Evolutionary conservation across 2,888 invertebrate species (phyloP), one percentile per base, ranked within the genome.

Genomic region (Prosapia bicincta): DNA sequence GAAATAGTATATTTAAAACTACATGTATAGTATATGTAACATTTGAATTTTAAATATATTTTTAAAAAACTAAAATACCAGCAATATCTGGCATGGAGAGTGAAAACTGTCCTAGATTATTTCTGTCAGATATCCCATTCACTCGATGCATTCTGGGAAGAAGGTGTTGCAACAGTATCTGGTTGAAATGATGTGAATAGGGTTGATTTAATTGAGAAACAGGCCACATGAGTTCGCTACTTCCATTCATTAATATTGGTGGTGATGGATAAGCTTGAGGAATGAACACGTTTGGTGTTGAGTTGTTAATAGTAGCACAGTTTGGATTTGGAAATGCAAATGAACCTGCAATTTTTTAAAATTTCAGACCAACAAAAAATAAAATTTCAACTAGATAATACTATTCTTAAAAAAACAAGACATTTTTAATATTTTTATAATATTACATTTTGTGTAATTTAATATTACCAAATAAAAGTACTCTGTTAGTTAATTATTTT

Each of bases 81-180:
- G 75, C 71, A 20, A 75, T 75, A 68, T 75, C 75, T 23, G 75
- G 75, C 71, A 75, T 28, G n/a, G 75, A 75, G 28, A 67, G 71
- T n/a, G 71, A 71, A 70, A 70, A 32, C 26, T 75, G 71, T n/a
- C 75, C 71, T n/a, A 75, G 71, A 13, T 66, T 43, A 69, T 73
- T 73, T 9, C 69, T 26, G 15, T 69, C 54, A n/a, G 26, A 26
- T 1, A 24, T 7, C 10, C 54, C 13, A 10, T 24, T 66, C 15
- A 67, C n/a, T 10, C n/a, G 67, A 15, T 32, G 68, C 6, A 30
- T 66, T 9, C 65, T 26, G 5, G 74, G 74, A 10, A 74, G 28
- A 20, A 74, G 69, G 20, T 74, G 74, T 65, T 74, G 74, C 24
- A 74, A 30, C 24, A 74, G 6, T 3, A 54, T 3, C 20, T 54